Base-by-base conservation (phyloP, 2,113 vertebrate species). In the Seriola rivoliana region DNA sequence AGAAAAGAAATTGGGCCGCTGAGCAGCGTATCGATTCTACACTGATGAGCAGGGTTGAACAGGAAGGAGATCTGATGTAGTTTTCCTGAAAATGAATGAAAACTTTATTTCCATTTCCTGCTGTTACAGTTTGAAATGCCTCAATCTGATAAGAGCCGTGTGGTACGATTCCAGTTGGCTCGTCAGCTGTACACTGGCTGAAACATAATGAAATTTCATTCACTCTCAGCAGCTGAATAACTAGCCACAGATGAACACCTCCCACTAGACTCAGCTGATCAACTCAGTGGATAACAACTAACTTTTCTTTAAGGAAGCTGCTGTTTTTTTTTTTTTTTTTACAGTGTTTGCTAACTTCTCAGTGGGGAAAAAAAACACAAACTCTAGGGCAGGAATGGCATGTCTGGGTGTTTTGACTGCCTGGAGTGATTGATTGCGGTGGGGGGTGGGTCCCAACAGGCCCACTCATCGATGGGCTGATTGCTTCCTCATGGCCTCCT, bases 401-500 rank as follows among this genome's bases (percentile, higher is more conserved):
- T 75, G 73, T 46, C 44, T 48, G 86, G 71, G 81, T 77, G 48
- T 79, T 76, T 80, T 48, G 21, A 48, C 57, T n/a, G 76, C 55
- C 82, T 23, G 64, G 19, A 14, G 81, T 90, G 90, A 95, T 92
- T 93, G 89, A 91, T 93, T 29, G 29, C 29, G 29, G 29, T 29
- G 29, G 29, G 29, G 29, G 29, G 29, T 29, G 29, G 29, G 29
- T 87, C 88, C 84, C 84, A 70, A 54, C 74, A 81, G 81, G 68
- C 74, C 82, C 64, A 63, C 88, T 85, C 77, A 86, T 90, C 58
- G 79, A 86, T 83, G 81, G 84, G 75, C 77, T 91, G 88, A 92
- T 91, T 91, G 81, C 75, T 93, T 93, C 91, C 91, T 89, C 74
- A 74, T 92, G 91, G 74, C 55, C 46, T 70, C 19, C 72, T 75